A percentile compares a stretch with the other conserved stretches of the same genome.
phyloP scores from a whole-genome alignment of 1,140 invertebrate species.

The Macrobrachium rosenbergii region DNA sequence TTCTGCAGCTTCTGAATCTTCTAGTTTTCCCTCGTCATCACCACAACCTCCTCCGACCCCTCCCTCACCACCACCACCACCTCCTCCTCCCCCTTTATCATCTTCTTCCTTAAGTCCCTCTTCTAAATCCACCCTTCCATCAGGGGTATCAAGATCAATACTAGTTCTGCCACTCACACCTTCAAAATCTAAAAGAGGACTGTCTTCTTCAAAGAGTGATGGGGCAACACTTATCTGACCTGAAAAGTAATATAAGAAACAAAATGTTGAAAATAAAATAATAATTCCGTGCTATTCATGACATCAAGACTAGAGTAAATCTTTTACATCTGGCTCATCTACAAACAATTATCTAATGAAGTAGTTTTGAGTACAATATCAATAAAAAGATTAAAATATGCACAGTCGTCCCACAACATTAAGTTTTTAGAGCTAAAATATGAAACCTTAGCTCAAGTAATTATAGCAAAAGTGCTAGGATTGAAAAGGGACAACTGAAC shows the following conservation, averaged over 20 bases:
- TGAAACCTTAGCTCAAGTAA: too few relatives aligned
- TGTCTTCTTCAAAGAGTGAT: constrained; percentile 65
- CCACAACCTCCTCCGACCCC: constrained; percentile 8
- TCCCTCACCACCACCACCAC: constrained; percentile 25
- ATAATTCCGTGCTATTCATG: too few relatives aligned
- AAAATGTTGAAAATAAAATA: background rate
- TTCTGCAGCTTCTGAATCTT: background rate
- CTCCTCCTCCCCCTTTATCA: constrained; percentile 21
- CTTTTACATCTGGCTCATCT: too few relatives aligned
- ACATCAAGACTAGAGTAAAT: too few relatives aligned
- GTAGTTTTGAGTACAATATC: too few relatives aligned
- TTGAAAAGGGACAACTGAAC: too few relatives aligned
- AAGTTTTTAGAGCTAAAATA: too few relatives aligned
- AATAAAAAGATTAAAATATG: too few relatives aligned
- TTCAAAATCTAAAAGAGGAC: constrained; percentile 66
- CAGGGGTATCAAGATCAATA: constrained; percentile 52
- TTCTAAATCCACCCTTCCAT: constrained; percentile 40
- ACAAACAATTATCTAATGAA: too few relatives aligned
- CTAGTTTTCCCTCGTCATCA: constrained; percentile 18
- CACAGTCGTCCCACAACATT: too few relatives aligned
- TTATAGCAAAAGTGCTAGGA: too few relatives aligned
- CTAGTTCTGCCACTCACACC: constrained; percentile 42
- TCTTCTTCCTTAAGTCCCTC: constrained; percentile 19
- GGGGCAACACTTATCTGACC: constrained; percentile 69
- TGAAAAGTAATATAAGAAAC: constrained; percentile 48